These are phyloP conservation scores for Sarcoramphus papa DNA, from an alignment of 2,797 vertebrate genomes.

Conservation along the genomic window DNA sequence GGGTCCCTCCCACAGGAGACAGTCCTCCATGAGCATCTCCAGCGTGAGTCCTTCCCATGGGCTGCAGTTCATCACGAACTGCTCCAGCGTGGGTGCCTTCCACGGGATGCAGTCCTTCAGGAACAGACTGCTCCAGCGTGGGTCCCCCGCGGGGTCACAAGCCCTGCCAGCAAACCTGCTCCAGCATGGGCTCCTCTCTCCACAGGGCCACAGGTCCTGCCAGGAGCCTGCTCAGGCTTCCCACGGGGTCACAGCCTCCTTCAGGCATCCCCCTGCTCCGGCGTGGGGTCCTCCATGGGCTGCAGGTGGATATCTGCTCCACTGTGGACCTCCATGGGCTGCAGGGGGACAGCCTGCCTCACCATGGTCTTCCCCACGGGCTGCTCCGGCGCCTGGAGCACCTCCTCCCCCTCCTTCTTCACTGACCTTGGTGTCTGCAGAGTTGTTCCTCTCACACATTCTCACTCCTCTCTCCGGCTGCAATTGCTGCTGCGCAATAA, in stretches of 20 bases:
- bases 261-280: too few relatives aligned
- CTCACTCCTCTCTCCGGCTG: background rate
- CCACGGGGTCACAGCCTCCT: too few relatives aligned
- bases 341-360: background rate
- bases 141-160: background rate
- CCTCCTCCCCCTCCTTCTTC: background rate
- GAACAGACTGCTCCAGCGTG: too few relatives aligned
- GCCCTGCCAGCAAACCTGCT: too few relatives aligned
- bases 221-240: too few relatives aligned
- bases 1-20: too few relatives aligned
- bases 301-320: background rate
- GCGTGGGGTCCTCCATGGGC: rapidly evolving
- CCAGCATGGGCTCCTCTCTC: too few relatives aligned
- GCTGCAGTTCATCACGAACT: too few relatives aligned
- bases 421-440: background rate
- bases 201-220: too few relatives aligned
- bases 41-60: too few relatives aligned
- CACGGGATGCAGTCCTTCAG: background rate
- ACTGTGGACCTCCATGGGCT: background rate
- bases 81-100: background rate
- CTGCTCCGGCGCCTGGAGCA: background rate
- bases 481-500: rapidly evolving
- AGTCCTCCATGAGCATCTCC: too few relatives aligned
- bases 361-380: background rate
- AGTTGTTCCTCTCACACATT: background rate